A percentile compares a stretch with the other conserved stretches of the same genome.
These are phyloP conservation scores for Drosophila virilis DNA, from an alignment of 1,140 invertebrate species.

Conservation along the genomic window DNA sequence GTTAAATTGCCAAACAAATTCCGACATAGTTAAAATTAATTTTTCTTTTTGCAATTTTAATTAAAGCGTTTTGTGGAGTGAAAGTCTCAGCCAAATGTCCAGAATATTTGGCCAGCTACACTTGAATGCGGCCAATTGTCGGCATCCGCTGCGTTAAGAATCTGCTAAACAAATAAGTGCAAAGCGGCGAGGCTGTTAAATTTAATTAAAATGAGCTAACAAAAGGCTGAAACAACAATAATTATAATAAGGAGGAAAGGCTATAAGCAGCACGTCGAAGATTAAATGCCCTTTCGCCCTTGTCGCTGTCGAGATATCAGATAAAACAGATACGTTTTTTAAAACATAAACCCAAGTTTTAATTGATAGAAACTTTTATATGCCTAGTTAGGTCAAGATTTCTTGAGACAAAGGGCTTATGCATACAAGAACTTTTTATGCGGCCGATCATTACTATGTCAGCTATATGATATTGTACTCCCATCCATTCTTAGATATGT, in stretches of 20 bases:
- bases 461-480: no score
- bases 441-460: no score
- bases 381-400: no score
- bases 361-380: no score
- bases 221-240: conserved; percentile 24
- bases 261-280: no score
- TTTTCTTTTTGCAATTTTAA: conserved; percentile 65
- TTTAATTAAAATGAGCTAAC: conserved; percentile 65
- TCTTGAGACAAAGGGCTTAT: no score
- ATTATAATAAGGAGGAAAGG: not conserved
- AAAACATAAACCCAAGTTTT: no score
- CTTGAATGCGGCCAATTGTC: conserved; percentile 73
- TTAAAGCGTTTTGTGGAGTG: conserved; percentile 66
- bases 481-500: no score
- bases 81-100: conserved; percentile 46
- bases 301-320: no score
- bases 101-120: conserved; percentile 18
- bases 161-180: conserved; percentile 53
- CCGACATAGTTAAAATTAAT: conserved; percentile 74
- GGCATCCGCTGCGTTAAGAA: conserved; percentile 66
- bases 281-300: no score
- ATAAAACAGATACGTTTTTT: no score
- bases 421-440: no score
- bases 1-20: conserved; percentile 55
- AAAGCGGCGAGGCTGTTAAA: conserved; percentile 49